phyloP scores from a whole-genome alignment of 2,113 vertebrate genomes.

The Protobothrops mucrosquamatus region DNA sequence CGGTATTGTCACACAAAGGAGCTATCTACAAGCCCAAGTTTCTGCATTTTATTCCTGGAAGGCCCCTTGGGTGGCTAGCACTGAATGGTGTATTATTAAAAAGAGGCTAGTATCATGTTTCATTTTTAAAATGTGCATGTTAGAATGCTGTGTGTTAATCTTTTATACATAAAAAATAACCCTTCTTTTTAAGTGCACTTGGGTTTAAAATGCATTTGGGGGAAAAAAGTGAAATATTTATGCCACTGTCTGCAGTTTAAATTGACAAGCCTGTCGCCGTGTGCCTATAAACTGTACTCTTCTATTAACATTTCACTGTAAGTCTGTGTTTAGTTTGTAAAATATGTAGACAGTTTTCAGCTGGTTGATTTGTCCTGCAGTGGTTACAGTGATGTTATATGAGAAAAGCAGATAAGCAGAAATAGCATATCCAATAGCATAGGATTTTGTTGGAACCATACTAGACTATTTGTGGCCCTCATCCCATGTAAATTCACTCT shows the following conservation, averaged over 20 bases:
- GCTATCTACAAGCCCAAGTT: slow-evolving; percentile 68
- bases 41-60: slow-evolving; percentile 70
- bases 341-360: not conserved
- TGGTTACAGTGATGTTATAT: not conserved
- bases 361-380: not conserved
- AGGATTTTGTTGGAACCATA: not conserved
- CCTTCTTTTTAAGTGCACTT: slow-evolving; percentile 26
- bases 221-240: not conserved
- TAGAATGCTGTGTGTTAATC: slow-evolving; percentile 20
- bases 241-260: not conserved
- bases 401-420: not conserved
- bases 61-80: slow-evolving; percentile 71
- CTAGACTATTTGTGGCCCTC: not conserved
- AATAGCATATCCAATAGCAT: not conserved
- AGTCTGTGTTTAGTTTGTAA: not conserved
- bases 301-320: not conserved
- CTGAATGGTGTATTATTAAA: slow-evolving; percentile 66
- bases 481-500: not conserved
- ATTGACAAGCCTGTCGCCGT: not conserved
- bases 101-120: slow-evolving; percentile 50
- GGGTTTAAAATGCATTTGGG: slow-evolving; percentile 20
- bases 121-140: slow-evolving; percentile 31
- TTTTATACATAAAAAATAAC: slow-evolving; percentile 9
- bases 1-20: slow-evolving; percentile 62
- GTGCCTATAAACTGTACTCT: not conserved